Evolutionary conservation across 2,888 invertebrate genomes (phyloP).

Genomic region (Drosophila imparisetae): DNA sequence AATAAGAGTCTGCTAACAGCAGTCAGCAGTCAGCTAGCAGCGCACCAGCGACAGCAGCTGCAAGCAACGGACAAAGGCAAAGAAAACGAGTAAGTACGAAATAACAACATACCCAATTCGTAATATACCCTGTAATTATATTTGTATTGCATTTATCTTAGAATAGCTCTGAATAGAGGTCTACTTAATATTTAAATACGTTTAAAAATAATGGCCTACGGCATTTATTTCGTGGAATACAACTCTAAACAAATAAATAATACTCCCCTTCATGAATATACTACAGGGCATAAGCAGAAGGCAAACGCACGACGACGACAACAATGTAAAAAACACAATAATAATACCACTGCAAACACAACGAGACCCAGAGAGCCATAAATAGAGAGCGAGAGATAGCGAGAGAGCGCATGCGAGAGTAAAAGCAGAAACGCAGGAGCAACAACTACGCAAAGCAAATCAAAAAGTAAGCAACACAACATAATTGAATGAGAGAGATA

Average conservation of each 20-base stretch:
- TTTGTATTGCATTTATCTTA: no score
- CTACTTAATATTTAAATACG: not conserved
- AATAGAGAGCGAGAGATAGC: slow-evolving; percentile 11
- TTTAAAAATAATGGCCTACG: not conserved
- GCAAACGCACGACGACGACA: slow-evolving; percentile 42
- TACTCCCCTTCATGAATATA: not conserved
- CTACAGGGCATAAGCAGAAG: slow-evolving; percentile 30
- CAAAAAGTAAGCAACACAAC: slow-evolving; percentile 53
- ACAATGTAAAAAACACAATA: slow-evolving; percentile 33
- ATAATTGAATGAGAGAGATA: slow-evolving; percentile 54
- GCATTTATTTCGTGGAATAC: not conserved
- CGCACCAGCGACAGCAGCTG: slow-evolving; percentile 35
- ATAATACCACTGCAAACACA: slow-evolving; percentile 51
- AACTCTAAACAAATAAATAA: not conserved
- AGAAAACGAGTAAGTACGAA: slow-evolving; percentile 34
- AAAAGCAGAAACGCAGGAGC: slow-evolving; percentile 30
- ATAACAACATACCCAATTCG: not conserved
- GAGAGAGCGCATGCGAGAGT: slow-evolving; percentile 31
- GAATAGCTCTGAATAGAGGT: no score
- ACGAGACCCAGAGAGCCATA: slow-evolving; percentile 12
- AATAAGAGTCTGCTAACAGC: slow-evolving; percentile 51
- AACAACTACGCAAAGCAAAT: slow-evolving; percentile 41
- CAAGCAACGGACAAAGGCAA: slow-evolving; percentile 44
- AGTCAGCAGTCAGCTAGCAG: slow-evolving; percentile 26
- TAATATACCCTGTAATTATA: slow-evolving; percentile 15